Evolutionary conservation across 2,113 vertebrate species (phyloP), one percentile per base, ranked within the genome.

Genomic region (Chaetodon trifascialis): DNA sequence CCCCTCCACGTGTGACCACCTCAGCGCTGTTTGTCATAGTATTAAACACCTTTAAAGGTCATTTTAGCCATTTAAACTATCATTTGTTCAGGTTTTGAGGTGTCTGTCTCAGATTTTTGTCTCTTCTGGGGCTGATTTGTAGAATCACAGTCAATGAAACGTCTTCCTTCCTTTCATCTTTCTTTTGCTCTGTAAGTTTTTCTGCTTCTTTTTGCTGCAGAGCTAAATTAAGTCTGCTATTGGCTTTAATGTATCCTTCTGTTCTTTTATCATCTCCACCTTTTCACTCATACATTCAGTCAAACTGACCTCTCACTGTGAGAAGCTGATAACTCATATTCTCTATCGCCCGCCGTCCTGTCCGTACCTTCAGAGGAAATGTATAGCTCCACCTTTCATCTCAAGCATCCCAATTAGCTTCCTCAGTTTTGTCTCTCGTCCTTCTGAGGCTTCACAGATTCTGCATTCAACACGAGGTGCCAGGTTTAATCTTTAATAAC

Each of bases 401-500:
- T 71, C 6, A 7, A 30, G 30, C 30, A 30, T 30, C 30, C 30
- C 30, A 30, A 30, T 30, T 30, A 30, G 30, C 1, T 30, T 30
- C 30, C 30, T 66, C 49, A 34, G 3, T n/a, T 42, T 30, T 54
- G 9, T 54, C 17, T 54, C 49, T 76, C 16, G 44, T 55, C 23
- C 16, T 36, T 54, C 51, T 55, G 60, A 76, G 47, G 47, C 59
- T 15, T 42, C 60, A 44, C 38, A 54, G n/a, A 21, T 30, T 66
- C 56, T n/a, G 9, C 4, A 7, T 30, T 67, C 25, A 60, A 56
- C 38, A 49, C 21, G 36, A 30, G 55, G 23, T 34, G 66, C 52
- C 66, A 40, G 25, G 5, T 16, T 85, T 73, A 46, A 73, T 85
- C 52, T 67, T 16, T 67, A 30, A 76, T 56, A 15, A 42, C 62